phyloP scores from a whole-genome alignment of 2,888 invertebrate species.

The Cataglyphis livida region DNA sequence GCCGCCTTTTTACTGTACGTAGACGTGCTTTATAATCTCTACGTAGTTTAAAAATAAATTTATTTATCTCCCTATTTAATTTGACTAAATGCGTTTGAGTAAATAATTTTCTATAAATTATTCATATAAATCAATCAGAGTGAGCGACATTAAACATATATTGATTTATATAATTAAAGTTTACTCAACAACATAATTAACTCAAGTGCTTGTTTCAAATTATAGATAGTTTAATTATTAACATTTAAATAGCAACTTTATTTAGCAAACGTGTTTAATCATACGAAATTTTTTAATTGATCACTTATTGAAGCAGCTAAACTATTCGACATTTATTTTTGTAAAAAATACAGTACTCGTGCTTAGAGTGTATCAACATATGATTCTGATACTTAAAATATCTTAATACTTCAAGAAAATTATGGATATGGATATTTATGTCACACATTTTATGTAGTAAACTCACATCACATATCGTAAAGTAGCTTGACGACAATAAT shows the following conservation, averaged over 20 bases:
- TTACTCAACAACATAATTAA: not conserved
- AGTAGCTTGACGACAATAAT: conserved; percentile 8
- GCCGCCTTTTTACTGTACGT: not conserved
- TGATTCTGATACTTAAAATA: not conserved
- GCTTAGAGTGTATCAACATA: not conserved
- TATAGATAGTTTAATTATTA: not conserved
- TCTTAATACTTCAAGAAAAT: not conserved
- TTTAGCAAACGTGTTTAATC: not conserved
- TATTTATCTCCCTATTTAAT: not conserved
- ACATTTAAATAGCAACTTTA: not conserved
- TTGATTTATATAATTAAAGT: not conserved
- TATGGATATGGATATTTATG: not conserved
- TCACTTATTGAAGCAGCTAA: not conserved
- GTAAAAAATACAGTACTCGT: not conserved
- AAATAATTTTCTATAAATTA: not conserved
- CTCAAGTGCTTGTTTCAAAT: not conserved
- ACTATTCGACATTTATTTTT: not conserved
- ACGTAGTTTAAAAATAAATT: not conserved
- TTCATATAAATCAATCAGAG: not conserved
- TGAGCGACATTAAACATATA: not conserved
- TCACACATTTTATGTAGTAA: not conserved
- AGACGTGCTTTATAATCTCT: not conserved
- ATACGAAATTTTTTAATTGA: not conserved
- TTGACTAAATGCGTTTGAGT: not conserved
- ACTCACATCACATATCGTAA: not conserved